A percentile compares a stretch with the other conserved stretches of the same genome.
Evolutionary conservation across 2,113 vertebrate species (phyloP).

Genomic region (Toxotes chatareus): DNA sequence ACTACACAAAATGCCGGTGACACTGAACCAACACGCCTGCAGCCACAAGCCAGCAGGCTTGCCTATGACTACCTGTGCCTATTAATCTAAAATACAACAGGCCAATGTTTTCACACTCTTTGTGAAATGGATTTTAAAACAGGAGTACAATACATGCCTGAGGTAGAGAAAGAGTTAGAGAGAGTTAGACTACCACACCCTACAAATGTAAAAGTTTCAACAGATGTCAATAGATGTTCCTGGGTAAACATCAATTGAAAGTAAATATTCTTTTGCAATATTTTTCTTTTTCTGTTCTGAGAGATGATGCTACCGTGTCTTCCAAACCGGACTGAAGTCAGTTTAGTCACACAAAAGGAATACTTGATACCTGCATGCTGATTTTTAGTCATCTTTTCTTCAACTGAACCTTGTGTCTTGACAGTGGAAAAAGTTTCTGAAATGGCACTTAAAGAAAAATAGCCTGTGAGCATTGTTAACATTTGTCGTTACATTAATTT

Average conservation of each 20-base stretch:
- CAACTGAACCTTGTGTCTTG: constrained; percentile 1
- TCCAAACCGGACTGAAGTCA: not conserved
- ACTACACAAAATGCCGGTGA: constrained; percentile 22
- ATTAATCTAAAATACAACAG: constrained; percentile 2
- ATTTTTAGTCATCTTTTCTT: constrained; percentile 19
- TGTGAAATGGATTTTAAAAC: not conserved
- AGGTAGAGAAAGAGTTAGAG: no score
- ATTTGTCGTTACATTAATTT: constrained; percentile 6
- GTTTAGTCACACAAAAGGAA: constrained; percentile 11
- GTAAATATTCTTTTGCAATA: not conserved
- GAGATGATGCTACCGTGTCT: not conserved
- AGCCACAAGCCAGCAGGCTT: constrained; percentile 26
- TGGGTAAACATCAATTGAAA: not conserved
- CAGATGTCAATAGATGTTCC: not conserved
- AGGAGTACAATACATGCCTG: not conserved
- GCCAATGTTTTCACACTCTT: constrained; percentile 2
- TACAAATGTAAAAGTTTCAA: no score
- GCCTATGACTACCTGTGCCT: not conserved
- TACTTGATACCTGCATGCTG: constrained; percentile 35
- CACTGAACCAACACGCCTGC: constrained; percentile 17
- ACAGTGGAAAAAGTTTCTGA: not conserved
- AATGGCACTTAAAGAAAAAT: not conserved
- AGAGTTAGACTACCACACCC: no score
- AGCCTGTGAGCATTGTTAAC: not conserved
- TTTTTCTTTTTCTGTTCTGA: not conserved